Evolutionary conservation across 2,888 invertebrate genomes (phyloP), one percentile per base, ranked within the genome.

Genomic region (Cryptus viduatorius): DNA sequence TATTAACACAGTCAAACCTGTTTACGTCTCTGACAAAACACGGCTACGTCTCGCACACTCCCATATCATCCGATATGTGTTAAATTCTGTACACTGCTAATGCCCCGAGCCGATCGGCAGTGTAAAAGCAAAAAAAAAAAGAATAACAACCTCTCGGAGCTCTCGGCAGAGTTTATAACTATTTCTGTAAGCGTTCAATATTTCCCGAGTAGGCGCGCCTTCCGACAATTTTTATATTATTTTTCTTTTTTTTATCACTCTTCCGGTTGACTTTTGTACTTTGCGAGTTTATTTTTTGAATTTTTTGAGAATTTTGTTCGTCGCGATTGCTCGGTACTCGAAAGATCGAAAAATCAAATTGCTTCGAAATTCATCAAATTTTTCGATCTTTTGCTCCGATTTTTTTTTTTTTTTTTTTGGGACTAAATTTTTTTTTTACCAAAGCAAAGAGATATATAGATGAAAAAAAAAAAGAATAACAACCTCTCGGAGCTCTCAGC

Each of bases 81-180:
- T 37, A 37, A 65, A 31, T 14, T 7, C 50, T 67, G 10, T 48
- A 56, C 67, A 12, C 31, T 16, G 53, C 29, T 46, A 44, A 65
- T 61, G 83, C 79, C 75, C 50, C 79, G 76, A 76, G 79, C 53
- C 64, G 19, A 16, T 8, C 42, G 37, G 44, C 31, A n/a, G 29
- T 24, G 44, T 46, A 53, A 46, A 37, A 65, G 50, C 24, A 29
- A 65, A 65, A 78, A 16, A 16, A 24, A 69, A 65, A 73, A 12
- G 50, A 61, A 31, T 44, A 73, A 68, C 48, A 75, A 16, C 64
- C 73, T 76, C 56, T 71, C 46, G 12, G n/a, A 31, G 75, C 37
- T 19, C 31, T 53, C 50, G 7, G 29, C 29, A n/a, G 42, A 79
- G 79, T 64, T 29, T 59, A 46, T 46, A 42, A 69, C 82, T 83